phyloP scores from a whole-genome alignment of 2,113 vertebrate genomes.

The Xyrauchen texanus region DNA sequence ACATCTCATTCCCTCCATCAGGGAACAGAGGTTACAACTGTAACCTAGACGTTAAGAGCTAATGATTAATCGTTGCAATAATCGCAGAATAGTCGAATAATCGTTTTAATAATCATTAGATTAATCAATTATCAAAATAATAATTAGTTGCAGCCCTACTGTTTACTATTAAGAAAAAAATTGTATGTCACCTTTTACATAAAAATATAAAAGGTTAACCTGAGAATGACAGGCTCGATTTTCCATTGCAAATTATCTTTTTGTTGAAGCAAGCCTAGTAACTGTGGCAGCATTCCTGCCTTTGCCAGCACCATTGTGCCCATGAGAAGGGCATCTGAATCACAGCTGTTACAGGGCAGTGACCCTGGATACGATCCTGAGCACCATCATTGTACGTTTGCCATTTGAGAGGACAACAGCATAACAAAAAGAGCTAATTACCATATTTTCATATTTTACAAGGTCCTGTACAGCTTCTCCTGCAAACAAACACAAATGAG shows the following conservation, averaged over 20 bases:
- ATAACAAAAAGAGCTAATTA: slow-evolving; percentile 15
- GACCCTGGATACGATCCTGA: slow-evolving; percentile 20
- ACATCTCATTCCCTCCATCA: no score
- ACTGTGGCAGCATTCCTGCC: not conserved
- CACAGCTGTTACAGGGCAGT: slow-evolving; percentile 1
- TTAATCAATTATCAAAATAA: no score
- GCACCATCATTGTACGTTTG: not conserved
- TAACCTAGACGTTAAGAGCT: no score
- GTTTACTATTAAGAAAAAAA: slow-evolving; percentile 14
- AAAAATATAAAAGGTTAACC: not conserved
- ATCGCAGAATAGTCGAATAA: no score
- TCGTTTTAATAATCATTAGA: no score
- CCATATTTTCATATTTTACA: slow-evolving; percentile 12
- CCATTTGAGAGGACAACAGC: slow-evolving; percentile 13
- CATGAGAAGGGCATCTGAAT: slow-evolving; percentile 13
- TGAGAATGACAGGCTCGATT: slow-evolving; percentile 3
- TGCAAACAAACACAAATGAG: not conserved
- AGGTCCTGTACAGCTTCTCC: not conserved
- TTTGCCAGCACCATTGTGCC: not conserved
- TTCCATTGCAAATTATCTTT: not conserved
- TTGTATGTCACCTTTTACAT: slow-evolving; percentile 5
- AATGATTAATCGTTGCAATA: no score
- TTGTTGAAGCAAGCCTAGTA: not conserved
- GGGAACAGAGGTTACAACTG: no score
- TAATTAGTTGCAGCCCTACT: not conserved